Evolutionary conservation across 2,113 vertebrate genomes (phyloP).

Genomic region (Cariama cristata): DNA sequence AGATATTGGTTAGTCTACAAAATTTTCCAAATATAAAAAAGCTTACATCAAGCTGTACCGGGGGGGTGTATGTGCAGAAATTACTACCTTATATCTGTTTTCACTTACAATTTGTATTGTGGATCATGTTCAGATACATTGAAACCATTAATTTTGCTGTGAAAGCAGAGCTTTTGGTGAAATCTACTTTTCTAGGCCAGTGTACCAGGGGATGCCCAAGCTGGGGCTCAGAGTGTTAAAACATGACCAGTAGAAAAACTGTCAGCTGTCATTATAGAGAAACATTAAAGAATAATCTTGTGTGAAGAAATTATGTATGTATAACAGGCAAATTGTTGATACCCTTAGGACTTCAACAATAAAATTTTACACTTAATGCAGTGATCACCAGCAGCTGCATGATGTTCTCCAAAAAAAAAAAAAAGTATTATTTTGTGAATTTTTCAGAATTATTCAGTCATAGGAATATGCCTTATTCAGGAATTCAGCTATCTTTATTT

Average conservation of each 20-base stretch:
- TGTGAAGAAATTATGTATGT: background rate
- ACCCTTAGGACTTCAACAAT: background rate
- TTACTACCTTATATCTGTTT: background rate
- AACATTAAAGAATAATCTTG: background rate
- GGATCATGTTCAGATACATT: background rate
- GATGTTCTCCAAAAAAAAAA: background rate
- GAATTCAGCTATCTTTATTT: background rate
- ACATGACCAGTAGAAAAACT: background rate
- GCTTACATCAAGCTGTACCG: background rate
- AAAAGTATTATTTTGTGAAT: background rate
- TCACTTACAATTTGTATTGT: background rate
- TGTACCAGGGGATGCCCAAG: background rate
- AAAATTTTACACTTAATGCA: background rate
- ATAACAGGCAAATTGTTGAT: background rate
- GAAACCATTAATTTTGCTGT: background rate
- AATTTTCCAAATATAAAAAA: background rate
- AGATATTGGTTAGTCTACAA: background rate
- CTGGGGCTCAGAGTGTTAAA: background rate
- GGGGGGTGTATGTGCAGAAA: background rate
- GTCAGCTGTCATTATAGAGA: background rate
- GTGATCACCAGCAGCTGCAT: background rate
- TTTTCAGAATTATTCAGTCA: background rate
- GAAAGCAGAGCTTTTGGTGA: background rate
- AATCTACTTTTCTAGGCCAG: background rate
- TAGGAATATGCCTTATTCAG: background rate